phyloP scores from a whole-genome alignment of 64 coral and sea anemone genomes.

The Pachyseris speciosa region DNA sequence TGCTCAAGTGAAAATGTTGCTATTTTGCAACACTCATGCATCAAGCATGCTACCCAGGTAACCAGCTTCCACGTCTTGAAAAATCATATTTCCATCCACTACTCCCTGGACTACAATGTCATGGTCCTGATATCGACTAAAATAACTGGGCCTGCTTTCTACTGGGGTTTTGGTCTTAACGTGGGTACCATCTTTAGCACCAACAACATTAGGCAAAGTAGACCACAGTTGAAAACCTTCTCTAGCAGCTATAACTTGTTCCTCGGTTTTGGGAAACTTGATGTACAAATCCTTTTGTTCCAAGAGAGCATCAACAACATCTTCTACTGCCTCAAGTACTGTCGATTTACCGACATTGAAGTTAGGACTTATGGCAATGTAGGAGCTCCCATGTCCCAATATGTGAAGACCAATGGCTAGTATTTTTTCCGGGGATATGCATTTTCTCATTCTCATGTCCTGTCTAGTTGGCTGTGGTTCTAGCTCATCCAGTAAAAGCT shows the following conservation, averaged over 20 bases:
- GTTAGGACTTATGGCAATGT: neutral
- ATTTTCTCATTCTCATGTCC: neutral
- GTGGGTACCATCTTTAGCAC: conserved; percentile 33
- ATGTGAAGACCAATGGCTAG: conserved; percentile 39
- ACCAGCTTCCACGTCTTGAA: no score
- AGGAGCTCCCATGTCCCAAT: conserved; percentile 42
- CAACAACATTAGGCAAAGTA: conserved; percentile 3
- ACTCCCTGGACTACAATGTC: conserved; percentile 15
- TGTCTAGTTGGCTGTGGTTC: neutral
- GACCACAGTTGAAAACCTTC: conserved; percentile 25
- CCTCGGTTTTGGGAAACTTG: conserved; percentile 19
- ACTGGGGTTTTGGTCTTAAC: conserved; percentile 6
- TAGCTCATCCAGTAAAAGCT: neutral
- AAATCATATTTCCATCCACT: no score
- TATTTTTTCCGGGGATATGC: conserved; percentile 32
- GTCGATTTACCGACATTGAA: conserved; percentile 40
- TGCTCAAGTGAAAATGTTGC: no score
- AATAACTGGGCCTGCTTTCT: neutral
- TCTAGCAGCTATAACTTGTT: neutral
- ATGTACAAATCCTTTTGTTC: neutral
- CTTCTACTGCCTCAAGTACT: conserved; percentile 27
- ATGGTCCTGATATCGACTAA: neutral
- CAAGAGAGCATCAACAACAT: conserved; percentile 19
- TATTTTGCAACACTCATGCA: no score
- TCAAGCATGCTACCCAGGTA: no score